Base-by-base conservation (phyloP, 2,888 invertebrate genomes). In the Lampropteryx suffumata region DNA sequence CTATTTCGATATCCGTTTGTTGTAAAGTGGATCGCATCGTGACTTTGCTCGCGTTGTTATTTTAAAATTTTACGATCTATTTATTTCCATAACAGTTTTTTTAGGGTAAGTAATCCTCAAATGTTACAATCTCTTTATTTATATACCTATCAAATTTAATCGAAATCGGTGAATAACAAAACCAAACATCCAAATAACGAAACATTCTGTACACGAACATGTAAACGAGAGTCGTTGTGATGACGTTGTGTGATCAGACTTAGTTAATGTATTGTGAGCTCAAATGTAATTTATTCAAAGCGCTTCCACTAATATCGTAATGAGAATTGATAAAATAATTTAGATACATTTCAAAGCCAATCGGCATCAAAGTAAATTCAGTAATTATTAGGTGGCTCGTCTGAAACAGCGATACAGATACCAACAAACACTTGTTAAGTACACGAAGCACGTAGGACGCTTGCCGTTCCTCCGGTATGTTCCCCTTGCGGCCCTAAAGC, bases 401-500 rank as follows among this genome's bases (percentile, higher is more conserved):
- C 41, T 41, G 29, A 49, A 53, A 35, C 34, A 39, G 10, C 33
- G 49, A 34, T 29, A 50, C 48, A 52, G 44, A 35, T 44, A 48
- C 37, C 44, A 54, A 46, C 55, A 64, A 61, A 59, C 48, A 59
- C 50, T 60, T 67, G 47, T 61, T 47, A 62, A 55, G 53, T 7
- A 62, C 55, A 57, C 60, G 49, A 40, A 14, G 51, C 57, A 55
- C 54, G 57, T 57, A 52, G 53, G 39, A 28, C 41, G 63, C 59
- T 56, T 52, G 53, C 44, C 59, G 60, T 65, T 69, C 53, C 61
- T 49, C 56, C 61, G 53, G 59, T 65, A 60, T 59, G 67, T 66
- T 72, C 75, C 78, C 76, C 65, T 57, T 55, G 73, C 67, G 76
- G 69, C 72, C 69, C 65, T 77, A 79, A 79, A 79, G 70, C 71